Evolutionary conservation across 2,888 invertebrate species (phyloP).

Genomic region (Drosophila algonquin): DNA sequence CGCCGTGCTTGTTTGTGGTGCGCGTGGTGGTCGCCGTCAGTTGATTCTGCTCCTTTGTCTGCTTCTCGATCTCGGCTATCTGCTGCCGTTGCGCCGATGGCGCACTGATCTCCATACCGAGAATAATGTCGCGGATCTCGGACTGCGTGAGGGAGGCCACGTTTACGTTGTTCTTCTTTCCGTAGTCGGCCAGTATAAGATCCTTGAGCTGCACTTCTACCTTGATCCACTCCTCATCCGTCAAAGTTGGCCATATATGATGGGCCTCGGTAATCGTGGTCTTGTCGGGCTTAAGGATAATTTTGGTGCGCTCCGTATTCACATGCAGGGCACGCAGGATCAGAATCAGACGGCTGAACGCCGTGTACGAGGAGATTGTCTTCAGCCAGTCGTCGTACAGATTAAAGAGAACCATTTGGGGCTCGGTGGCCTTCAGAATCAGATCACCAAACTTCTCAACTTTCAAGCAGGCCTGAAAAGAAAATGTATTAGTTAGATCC

Average conservation of each 20-base stretch:
- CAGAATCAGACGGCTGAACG: conserved; percentile 97
- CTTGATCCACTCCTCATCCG: conserved; percentile 99
- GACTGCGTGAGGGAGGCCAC: conserved; percentile 99
- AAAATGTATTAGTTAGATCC: conserved; percentile 87
- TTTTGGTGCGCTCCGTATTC: conserved; percentile 99
- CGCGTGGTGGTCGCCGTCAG: conserved; percentile 99
- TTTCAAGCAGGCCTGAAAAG: conserved; percentile 92
- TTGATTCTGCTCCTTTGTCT: conserved; percentile 99
- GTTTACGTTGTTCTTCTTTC: conserved; percentile 99
- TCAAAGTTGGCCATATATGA: conserved; percentile 99
- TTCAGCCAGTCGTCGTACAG: conserved; percentile 99
- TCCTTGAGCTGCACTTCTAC: conserved; percentile 99
- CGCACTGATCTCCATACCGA: conserved; percentile 99
- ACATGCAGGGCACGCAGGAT: conserved; percentile 98
- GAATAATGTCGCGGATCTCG: conserved; percentile 99
- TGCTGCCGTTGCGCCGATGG: conserved; percentile 99
- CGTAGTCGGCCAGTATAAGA: conserved; percentile 98
- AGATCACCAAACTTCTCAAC: conserved; percentile 99
- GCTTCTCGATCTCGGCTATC: conserved; percentile 99
- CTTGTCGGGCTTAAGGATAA: conserved; percentile 99
- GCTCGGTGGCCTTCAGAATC: conserved; percentile 99
- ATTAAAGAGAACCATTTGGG: conserved; percentile 99
- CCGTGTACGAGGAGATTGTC: conserved; percentile 99
- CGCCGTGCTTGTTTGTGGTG: conserved; percentile 99
- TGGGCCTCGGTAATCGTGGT: conserved; percentile 99